These are phyloP conservation scores for Bubo bubo DNA, from an alignment of 2,113 vertebrate species.

Conservation along the genomic window DNA sequence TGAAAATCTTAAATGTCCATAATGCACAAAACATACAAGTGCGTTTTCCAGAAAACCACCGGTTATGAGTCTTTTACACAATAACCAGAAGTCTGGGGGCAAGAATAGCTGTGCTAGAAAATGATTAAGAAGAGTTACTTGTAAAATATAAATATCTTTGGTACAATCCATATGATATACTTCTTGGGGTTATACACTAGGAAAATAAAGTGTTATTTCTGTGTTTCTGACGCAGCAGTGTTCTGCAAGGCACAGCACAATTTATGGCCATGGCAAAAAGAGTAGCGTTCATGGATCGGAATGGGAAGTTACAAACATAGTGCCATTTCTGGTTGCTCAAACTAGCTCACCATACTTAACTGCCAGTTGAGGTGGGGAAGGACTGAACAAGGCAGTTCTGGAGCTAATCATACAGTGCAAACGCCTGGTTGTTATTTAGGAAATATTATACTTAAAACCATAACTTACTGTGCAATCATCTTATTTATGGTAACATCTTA, in stretches of 20 bases:
- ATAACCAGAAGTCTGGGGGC: background rate
- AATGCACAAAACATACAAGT: background rate
- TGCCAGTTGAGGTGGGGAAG: background rate
- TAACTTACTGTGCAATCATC: background rate
- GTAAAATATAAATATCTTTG: background rate
- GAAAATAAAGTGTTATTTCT: background rate
- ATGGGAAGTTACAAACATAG: background rate
- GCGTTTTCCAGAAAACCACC: background rate
- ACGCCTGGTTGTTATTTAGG: background rate
- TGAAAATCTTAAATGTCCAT: background rate
- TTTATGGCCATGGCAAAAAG: rapidly evolving
- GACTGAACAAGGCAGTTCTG: background rate
- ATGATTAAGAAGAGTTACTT: background rate
- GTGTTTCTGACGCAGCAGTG: background rate
- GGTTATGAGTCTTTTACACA: rapidly evolving
- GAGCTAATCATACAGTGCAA: background rate
- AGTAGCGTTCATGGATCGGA: rapidly evolving
- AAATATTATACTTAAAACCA: background rate
- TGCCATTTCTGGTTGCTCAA: background rate
- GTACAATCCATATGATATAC: background rate
- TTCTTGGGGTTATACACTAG: background rate
- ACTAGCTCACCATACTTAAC: background rate
- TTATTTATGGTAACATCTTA: background rate
- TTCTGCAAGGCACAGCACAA: rapidly evolving
- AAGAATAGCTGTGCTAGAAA: background rate